These are phyloP conservation scores for Cantharis lateralis DNA, from an alignment of 2,888 invertebrate species.

Conservation along the genomic window DNA sequence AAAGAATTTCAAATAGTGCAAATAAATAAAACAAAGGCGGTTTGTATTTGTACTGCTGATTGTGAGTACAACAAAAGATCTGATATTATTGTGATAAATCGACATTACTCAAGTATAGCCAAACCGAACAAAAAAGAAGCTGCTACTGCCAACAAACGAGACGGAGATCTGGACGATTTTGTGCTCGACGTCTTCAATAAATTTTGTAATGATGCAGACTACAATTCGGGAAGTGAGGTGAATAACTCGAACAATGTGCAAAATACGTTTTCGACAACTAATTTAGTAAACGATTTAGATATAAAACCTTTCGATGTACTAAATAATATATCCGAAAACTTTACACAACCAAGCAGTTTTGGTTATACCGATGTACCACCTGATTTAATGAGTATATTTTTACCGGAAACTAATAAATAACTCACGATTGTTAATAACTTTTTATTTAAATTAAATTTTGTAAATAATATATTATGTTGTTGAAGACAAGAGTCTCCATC, in stretches of 20 bases:
- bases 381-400: not conserved
- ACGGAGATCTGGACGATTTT: not conserved
- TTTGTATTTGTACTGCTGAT: conserved; percentile 6
- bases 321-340: not conserved
- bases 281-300: not conserved
- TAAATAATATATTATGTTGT: not conserved
- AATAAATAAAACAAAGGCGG: conserved; percentile 4
- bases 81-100: not conserved
- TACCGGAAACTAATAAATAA: not conserved
- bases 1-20: conserved; percentile 6
- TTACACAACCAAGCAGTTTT: not conserved
- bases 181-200: not conserved
- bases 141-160: not conserved
- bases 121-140: not conserved
- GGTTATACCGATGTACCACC: not conserved
- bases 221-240: not conserved
- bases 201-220: not conserved
- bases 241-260: not conserved
- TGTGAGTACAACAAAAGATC: not conserved
- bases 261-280: not conserved
- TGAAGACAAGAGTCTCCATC: not conserved
- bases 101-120: not conserved
- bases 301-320: not conserved
- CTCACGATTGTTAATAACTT: not conserved
- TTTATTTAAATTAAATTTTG: not conserved